Conservation (phyloP, 2,888 invertebrate species). For the Reticulitermes lucifugus region DNA sequence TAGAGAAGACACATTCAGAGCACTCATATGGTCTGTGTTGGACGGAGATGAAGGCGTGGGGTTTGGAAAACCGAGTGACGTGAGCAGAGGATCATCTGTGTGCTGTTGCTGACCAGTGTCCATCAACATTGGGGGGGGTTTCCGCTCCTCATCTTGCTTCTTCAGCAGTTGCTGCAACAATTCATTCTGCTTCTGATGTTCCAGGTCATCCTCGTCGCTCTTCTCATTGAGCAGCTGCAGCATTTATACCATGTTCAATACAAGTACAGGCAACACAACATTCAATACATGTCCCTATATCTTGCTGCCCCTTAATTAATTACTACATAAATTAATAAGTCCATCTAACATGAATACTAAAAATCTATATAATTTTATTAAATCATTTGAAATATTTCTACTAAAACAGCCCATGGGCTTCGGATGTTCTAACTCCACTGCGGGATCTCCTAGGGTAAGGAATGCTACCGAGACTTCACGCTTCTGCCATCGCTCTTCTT, state of each 20-base stretch:
- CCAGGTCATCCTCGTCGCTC: slow-evolving; percentile 69
- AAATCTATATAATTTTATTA: too few species aligned
- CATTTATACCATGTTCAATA: neutral
- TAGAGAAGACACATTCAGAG: slow-evolving; percentile 49
- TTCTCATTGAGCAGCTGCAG: slow-evolving; percentile 83
- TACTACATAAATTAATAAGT: too few species aligned
- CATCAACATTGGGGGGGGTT: slow-evolving; percentile 42
- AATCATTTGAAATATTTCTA: too few species aligned
- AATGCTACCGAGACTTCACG: too few species aligned
- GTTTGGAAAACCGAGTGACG: slow-evolving; percentile 68
- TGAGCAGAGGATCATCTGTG: slow-evolving; percentile 67
- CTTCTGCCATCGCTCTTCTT: too few species aligned
- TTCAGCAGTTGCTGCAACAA: slow-evolving; percentile 72
- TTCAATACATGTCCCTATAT: too few species aligned
- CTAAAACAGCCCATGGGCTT: too few species aligned
- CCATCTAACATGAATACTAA: too few species aligned
- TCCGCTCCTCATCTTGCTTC: slow-evolving; percentile 51
- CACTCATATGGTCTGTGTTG: slow-evolving; percentile 59
- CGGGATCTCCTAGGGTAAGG: too few species aligned
- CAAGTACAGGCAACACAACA: too few species aligned
- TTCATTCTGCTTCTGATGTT: slow-evolving; percentile 69
- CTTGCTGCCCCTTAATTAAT: too few species aligned
- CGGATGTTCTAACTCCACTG: too few species aligned
- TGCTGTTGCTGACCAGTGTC: slow-evolving; percentile 56
- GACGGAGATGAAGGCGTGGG: slow-evolving; percentile 68